Base-by-base conservation (phyloP, 2,888 invertebrate genomes). In the Conus canariensis region DNA sequence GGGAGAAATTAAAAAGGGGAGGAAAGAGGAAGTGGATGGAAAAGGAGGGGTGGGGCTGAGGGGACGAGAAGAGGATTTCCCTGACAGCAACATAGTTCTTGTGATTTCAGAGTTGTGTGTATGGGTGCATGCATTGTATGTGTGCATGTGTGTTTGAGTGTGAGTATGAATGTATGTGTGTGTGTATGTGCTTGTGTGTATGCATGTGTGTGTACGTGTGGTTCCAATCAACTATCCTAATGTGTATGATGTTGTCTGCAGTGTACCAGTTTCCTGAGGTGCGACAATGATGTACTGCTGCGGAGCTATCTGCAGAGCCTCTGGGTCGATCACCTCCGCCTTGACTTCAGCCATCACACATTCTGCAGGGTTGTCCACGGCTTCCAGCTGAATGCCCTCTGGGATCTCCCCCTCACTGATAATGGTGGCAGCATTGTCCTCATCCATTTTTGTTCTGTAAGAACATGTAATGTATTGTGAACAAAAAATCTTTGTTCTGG, bases 241-340 rank as follows among this genome's bases (percentile, higher is more conserved):
- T 64, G 64, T 64, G 10, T 64, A 64, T 7, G 64, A 64, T 64
- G 64, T 16, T 64, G 64, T 64, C 12, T 64, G 64, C 64, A 64
- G 64, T 12, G 6, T 80, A 86, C 86, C 86, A 7, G 59, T 16
- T 22, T 88, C 88, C 3, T 25, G 80, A 30, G 74, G 82, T 45
- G 92, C 90, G 19, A 92, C 89, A 87, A 92, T 90, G 59, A 92
- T 91, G 88, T 90, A 92, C 91, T 92, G 92, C 45, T 92, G 92
- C 45, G 92, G 91, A 10, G 82, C 74, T 22, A 89, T 60, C 16
- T 89, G 88, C 83, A 90, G 74, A n/a, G 88, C 19, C 30, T 82
- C 87, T 30, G 87, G 67, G 87, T 87, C 87, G 25, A 90, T 90
- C 10, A 90, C 70, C 59, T 87, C 87, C 0, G 90, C 67, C 70